Evolutionary conservation across 2,888 invertebrate genomes (phyloP).

Genomic region (Drosophila barbarae): DNA sequence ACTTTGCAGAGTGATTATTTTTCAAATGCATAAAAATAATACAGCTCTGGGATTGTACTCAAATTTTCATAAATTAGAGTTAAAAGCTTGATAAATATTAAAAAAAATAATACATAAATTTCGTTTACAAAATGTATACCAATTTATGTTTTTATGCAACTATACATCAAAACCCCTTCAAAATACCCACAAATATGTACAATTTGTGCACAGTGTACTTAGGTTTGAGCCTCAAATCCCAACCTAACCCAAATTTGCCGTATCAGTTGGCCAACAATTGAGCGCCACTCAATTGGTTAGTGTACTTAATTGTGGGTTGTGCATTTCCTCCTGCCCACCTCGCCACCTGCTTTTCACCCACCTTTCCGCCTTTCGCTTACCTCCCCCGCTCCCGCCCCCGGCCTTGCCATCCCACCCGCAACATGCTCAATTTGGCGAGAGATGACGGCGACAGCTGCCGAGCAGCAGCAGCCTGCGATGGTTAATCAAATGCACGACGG

Average conservation of each 20-base stretch:
- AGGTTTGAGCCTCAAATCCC: constrained; percentile 1
- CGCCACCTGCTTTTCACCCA: not conserved
- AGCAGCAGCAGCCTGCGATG: constrained; percentile 28
- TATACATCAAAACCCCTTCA: no score
- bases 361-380: constrained; percentile 1
- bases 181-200: no score
- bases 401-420: constrained; percentile 24
- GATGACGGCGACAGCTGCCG: constrained; percentile 57
- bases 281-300: constrained; percentile 29
- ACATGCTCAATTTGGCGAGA: constrained; percentile 62
- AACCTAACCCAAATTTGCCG: constrained; percentile 22
- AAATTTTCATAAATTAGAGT: not conserved
- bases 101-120: no score
- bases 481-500: constrained; percentile 64
- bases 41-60: not conserved
- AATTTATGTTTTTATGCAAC: no score
- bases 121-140: no score
- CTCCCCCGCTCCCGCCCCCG: constrained; percentile 37
- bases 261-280: constrained; percentile 28
- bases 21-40: not conserved
- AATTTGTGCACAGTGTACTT: not conserved
- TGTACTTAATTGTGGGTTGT: constrained; percentile 34
- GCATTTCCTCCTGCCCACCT: not conserved
- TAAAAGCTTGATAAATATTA: no score
- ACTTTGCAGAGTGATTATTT: not conserved